Base-by-base conservation (phyloP, 2,113 vertebrate species). In the Mesocricetus auratus region DNA sequence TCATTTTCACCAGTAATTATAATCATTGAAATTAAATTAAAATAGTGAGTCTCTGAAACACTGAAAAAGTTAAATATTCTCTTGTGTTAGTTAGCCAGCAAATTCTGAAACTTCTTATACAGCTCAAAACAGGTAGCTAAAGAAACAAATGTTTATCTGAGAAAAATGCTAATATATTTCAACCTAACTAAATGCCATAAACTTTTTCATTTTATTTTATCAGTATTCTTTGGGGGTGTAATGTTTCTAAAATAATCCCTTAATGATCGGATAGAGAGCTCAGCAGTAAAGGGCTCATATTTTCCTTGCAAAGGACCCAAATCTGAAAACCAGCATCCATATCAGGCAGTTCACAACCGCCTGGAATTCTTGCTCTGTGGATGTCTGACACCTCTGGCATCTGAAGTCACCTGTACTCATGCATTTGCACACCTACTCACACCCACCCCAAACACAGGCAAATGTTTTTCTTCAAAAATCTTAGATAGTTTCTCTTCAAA, bases 21-120 rank as follows among this genome's bases (percentile, higher is more conserved):
- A 95, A 83, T 2, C 74, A 90, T 92, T 74, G 29, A 90, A 86
- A 53, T 92, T 92, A 87, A 92, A 92, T 64, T 22, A 86, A 1
- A 68, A 91, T 58, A 89, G 42, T 83, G 22, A 2, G 69, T 89
- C 29, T 75, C 56, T 64, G 17, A 71, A 94, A 16, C 82, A 15
- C 33, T 39, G 42, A 75, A 85, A 62, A 66, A 11, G 3, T 39
- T 79, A 83, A 82, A 16, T 77, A 33, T 10, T 83, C 78, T 87
- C 13, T 3, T 60, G 2, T 56, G 33, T 39, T 81, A 33, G 33
- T 39, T 81, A 33, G 19, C n/a, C 33, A 89, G 15, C 6, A 50
- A 78, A 92, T 82, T 73, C 7, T 88, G 36, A 39, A 95, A 81
- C 24, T 53, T 88, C 64, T 2, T 68, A 2, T 5, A 66, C 24